Evolutionary conservation across 2,888 invertebrate genomes (phyloP), one percentile per base, ranked within the genome.

Genomic region (Axea sp.): DNA sequence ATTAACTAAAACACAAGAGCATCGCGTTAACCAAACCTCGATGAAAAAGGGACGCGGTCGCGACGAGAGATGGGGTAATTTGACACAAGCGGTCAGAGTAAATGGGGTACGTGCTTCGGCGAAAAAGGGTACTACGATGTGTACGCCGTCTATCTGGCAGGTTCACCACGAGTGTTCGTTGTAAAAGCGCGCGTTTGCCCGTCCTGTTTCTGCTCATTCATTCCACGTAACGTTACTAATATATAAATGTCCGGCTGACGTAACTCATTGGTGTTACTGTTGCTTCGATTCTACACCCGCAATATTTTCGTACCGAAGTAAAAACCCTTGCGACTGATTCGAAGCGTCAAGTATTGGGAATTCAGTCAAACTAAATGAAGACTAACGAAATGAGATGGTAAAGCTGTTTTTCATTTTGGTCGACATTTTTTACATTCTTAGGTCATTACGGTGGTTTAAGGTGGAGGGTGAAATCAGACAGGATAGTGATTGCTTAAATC

Each of bases 1-100:
- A 84, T 84, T 84, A 83, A 83, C 84, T 84, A 83, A 84, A 84
- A 84, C 81, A 82, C 82, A 81, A 82, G 79, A 77, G 53, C 59
- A 47, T 57, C 45, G 45, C 65, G 64, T 45, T 69, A 69, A 47
- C 76, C 78, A 74, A 77, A 75, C 75, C 78, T 73, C 76, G 55
- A 41, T 57, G 68, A 55, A 68, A 55, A 69, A 72, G 47, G 47
- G 65, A 39, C 45, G 73, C 17, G 73, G 60, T 65, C 28, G 41
- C 30, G 26, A 24, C 26, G 41, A 59, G 60, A 59, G 55, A 60
- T 57, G 14, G 57, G 55, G 39, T 43, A 73, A 62, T 47, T 69
- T 74, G 74, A 74, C 67, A 74, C 55, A 51, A 41, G 62, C 62
- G 77, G 71, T 72, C 73, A 67, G 71, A 62, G 69, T 72, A 74